Base-by-base conservation (phyloP, 2,113 vertebrate species). In the Nothoprocta perdicaria region DNA sequence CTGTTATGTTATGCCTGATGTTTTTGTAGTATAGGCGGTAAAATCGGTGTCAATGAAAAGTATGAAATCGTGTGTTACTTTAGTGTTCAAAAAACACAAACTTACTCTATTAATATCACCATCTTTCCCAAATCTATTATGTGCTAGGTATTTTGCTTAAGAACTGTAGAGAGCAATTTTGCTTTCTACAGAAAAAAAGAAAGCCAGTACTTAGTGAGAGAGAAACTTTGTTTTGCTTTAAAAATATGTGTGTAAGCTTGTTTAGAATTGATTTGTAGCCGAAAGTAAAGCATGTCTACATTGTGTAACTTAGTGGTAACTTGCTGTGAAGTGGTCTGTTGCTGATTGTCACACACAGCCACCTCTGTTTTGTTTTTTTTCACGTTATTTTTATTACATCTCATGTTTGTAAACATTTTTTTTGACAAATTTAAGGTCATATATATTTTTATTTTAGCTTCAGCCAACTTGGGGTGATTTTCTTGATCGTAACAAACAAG, bases 381-480 rank as follows among this genome's bases (percentile, higher is more conserved):
- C 35, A 18, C 23, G 6, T 82, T 78, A 45, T 26, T 82, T 52
- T 79, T 83, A 29, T 68, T 68, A 33, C 17, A 23, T 66, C 14
- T 61, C 40, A 29, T 45, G 6, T 61, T 19, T 63, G 12, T 43
- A 14, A 26, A 15, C 29, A 90, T 27, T 26, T 89, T 6, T 90
- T 73, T 91, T 91, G 29, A 33, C 29, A 43, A 41, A 84, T 84
- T 50, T 57, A 53, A 86, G 17, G 24, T 69, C 2, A 6, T 35
- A 4, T 5, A 1, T 90, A 7, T 88, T 92, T 93, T 73, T 95
- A n/a, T 95, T 89, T 89, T 69, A 98, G 96, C 80, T 97, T 84
- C 94, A 99, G 85, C 97, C 97, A 66, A 84, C 98, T 17, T 99
- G 99, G 99, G 98, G 98, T 65, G 98, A 99, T 75, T 99, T 98